Conservation (phyloP, 2,797 vertebrate genomes). For the Schizopygopsis malacanthus region DNA sequence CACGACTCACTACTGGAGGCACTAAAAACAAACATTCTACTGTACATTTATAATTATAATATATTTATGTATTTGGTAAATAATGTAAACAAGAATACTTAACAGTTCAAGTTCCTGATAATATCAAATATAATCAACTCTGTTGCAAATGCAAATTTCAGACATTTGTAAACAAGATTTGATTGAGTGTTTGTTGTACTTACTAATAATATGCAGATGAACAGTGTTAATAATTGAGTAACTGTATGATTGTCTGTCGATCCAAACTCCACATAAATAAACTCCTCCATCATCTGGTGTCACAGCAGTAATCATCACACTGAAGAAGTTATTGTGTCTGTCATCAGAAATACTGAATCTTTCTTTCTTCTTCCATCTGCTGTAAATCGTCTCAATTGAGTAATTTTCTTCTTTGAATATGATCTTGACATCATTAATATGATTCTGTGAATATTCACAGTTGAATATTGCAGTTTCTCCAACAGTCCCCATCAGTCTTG, state of each 20-base stretch:
- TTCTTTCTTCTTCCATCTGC: not conserved
- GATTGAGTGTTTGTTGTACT: not conserved
- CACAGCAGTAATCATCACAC: not conserved
- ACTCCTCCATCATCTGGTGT: slow-evolving; percentile 3
- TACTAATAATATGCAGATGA: not conserved
- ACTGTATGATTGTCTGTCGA: accelerated
- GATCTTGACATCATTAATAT: not conserved
- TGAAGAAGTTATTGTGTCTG: not conserved
- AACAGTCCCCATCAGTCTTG: not conserved
- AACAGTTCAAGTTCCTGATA: too few relatives aligned
- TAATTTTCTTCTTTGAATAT: not conserved
- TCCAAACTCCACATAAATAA: slow-evolving; percentile 6
- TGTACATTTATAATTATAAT: too few relatives aligned
- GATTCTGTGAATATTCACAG: slow-evolving; percentile 28
- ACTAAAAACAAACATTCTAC: too few relatives aligned
- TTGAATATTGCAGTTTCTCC: slow-evolving; percentile 2
- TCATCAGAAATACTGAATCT: slow-evolving; percentile 23
- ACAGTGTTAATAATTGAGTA: not conserved
- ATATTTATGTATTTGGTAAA: too few relatives aligned
- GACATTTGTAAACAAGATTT: not conserved
- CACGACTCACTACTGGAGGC: too few relatives aligned
- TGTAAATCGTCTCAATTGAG: not conserved
- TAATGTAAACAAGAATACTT: too few relatives aligned
- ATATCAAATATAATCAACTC: too few relatives aligned
- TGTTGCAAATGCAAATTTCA: too few relatives aligned